Base-by-base conservation (phyloP, 2,113 vertebrate species). In the Clinocottus analis region DNA sequence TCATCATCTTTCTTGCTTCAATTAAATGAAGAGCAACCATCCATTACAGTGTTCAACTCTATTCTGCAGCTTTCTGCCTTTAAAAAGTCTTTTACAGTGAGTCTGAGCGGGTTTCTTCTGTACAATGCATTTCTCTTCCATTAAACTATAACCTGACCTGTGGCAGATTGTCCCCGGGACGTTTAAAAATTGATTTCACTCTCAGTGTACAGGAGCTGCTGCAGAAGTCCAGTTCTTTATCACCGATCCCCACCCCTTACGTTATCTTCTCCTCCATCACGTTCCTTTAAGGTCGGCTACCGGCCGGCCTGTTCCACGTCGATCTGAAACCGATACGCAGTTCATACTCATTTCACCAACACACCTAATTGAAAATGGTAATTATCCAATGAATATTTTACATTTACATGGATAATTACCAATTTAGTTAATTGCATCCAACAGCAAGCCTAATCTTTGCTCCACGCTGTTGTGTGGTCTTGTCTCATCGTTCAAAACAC, bases 131-230 rank as follows among this genome's bases (percentile, higher is more conserved):
- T 82, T 77, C 16, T 69, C 60, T 47, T 79, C 72, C 43, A 84
- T 63, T 85, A 77, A 81, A 89, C 85, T 63, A 73, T 45, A 82
- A 74, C 77, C 64, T 41, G 65, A 88, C 73, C 39, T 33, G 79
- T 80, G 82, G 72, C 73, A 80, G 62, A 90, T 85, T 87, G n/a
- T 84, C 74, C 80, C 78, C 69, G 14, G 55, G 74, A 84, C 0
- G 78, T 79, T 19, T 68, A 49, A 67, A 47, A 63, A 21, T 39
- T 0, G 19, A 19, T 72, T 63, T 23, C 31, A 61, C n/a, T 77
- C 45, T 75, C 17, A 55, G 45, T 39, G 33, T 33, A 65, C 59
- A 78, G 56, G 37, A 58, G 59, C 58, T 66, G 53, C 75, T 72
- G 55, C 39, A 75, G 74, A 76, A 79, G 37, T 70, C 60, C 58